These are phyloP conservation scores for Cephus runcator DNA, from an alignment of 2,888 invertebrate species.

Conservation along the genomic window DNA sequence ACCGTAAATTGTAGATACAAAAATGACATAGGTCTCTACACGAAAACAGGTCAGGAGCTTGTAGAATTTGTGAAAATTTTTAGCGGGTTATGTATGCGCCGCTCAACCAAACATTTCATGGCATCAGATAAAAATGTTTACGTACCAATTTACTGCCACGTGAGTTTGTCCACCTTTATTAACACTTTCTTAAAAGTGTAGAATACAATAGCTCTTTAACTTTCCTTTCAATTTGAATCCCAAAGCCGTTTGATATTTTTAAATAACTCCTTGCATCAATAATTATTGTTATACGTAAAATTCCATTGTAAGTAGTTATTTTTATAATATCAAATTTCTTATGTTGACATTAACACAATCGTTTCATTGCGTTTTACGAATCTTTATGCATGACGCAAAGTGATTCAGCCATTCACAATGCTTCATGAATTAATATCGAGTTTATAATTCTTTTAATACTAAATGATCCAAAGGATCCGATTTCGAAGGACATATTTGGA, in stretches of 20 bases:
- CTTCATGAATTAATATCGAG: conserved; percentile 14
- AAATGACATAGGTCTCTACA: neutral
- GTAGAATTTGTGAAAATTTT: neutral
- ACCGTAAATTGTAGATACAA: neutral
- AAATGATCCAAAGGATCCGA: neutral
- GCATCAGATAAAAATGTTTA: neutral
- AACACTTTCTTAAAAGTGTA: neutral
- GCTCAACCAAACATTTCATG: neutral
- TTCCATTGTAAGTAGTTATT: neutral
- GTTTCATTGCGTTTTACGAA: neutral
- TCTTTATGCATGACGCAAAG: conserved; percentile 26
- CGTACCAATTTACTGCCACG: neutral
- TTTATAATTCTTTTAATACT: neutral
- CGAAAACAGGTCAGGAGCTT: neutral
- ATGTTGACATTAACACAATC: neutral
- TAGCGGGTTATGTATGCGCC: neutral
- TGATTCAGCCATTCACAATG: conserved; percentile 46
- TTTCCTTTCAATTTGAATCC: too few species aligned
- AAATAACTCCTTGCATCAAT: neutral
- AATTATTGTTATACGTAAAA: neutral
- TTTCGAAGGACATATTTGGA: neutral
- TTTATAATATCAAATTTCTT: neutral
- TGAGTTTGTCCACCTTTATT: neutral
- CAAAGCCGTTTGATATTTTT: neutral
- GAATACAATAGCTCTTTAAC: neutral